Evolutionary conservation across 2,797 vertebrate genomes (phyloP), one percentile per base, ranked within the genome.

Genomic region (Pseudochromis fuscus): DNA sequence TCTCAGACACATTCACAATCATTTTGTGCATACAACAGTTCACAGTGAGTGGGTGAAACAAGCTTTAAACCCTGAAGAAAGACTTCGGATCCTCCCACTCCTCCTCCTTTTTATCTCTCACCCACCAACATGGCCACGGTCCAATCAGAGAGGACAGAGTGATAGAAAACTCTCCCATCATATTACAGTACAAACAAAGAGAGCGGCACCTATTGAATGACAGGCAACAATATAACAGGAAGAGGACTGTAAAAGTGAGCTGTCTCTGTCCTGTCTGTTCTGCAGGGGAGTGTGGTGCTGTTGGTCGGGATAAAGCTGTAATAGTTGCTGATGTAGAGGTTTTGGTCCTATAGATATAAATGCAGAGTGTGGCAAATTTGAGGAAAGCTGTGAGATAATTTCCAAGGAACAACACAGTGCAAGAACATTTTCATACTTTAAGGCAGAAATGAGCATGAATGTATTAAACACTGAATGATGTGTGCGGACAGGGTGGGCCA

Each of bases 71-170:
- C 78, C 71, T 79, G 74, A 82, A 85, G 77, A 83, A 77, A 87
- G 82, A 78, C 78, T 87, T 86, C 9, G 60, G 72, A 77, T 89
- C 85, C 77, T 87, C 83, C 84, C 82, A 87, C 82, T 87, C 84
- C 60, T 88, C 83, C 84, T 81, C 74, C 61, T 64, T 87, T 81
- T 89, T 66, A 77, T 89, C 72, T 86, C 75, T 89, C 85, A 88
- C 85, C 85, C 87, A 87, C 83, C 46, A 55, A 73, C 77, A 80
- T 88, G 88, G 83, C 89, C 44, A 12, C 18, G 23, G 71, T 87
- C 87, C 88, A 89, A 78, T 88, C 83, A 68, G 64, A 78, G 75
- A 82, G 68, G 72, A 86, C 77, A 76, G 58, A 75, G 64, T 52
- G 79, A 86, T 87, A 64, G 59, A 74, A 81, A 82, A 82, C 12